Base-by-base conservation (phyloP, 2,888 invertebrate genomes). In the Drosophila ezoana region DNA sequence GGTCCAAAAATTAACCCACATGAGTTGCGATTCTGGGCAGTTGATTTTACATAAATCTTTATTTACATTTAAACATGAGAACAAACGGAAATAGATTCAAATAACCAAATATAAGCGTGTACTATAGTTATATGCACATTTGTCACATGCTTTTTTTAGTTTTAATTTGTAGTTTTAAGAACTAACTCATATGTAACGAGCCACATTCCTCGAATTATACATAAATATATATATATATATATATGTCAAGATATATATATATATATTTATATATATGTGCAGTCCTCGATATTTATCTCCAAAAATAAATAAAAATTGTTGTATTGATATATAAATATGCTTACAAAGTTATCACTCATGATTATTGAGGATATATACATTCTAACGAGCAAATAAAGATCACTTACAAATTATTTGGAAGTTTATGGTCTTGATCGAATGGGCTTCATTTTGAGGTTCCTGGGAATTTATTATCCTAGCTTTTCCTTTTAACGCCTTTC, bases 41-140 rank as follows among this genome's bases (percentile, higher is more conserved):
- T 88, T 84, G 65, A 41, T 9, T 3, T 13, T 11, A 32, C 33
- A n/a, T 35, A 45, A 18, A 41, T 8, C 44, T 64, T 63, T 87
- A 84, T 81, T 75, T 74, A 23, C 23, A 2, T 23, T 1, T 23
- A 8, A 23, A 23, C 23, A 23, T 75, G 62, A 53, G 28, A 64
- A 51, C 63, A 51, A 48, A 59, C 58, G 64, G 62, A 60, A 72
- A 57, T 72, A 69, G 66, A 81, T 75, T 69, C 75, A 78, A 81
- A 69, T 87, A 87, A 87, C 87, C 89, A 84, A 89, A 81, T 69
- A 89, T 72, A 72, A 59, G 13, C 78, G 71, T 83, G 77, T 78
- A 61, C 72, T 79, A 68, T 66, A 64, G 38, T 48, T 72, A 67
- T 73, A 62, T 76, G 80, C 68, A 70, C 54, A 66, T 53, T 68